phyloP scores from a whole-genome alignment of 2,113 vertebrate genomes.

The Malurus elegans region DNA sequence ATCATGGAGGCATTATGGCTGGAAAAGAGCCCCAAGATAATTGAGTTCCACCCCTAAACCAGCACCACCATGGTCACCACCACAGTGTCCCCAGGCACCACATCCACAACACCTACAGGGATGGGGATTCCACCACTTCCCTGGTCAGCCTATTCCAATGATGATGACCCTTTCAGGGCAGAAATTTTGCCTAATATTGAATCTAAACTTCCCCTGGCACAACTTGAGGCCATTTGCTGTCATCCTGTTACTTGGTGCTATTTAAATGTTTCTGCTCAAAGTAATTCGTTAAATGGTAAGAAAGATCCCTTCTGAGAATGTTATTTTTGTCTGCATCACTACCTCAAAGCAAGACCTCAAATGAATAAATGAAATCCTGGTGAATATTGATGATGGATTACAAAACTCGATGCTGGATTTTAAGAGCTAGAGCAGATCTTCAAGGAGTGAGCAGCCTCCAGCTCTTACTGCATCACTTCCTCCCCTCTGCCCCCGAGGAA shows the following conservation, averaged over 20 bases:
- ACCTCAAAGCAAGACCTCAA: not conserved
- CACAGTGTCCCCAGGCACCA: not conserved
- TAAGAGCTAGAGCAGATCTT: not conserved
- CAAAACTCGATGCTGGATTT: not conserved
- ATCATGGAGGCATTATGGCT: not conserved
- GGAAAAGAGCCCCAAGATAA: not conserved
- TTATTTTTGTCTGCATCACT: not conserved
- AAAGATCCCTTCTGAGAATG: not conserved
- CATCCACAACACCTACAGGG: not conserved
- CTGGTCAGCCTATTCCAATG: not conserved
- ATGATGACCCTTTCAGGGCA: not conserved
- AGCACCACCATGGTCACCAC: not conserved
- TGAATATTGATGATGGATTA: not conserved
- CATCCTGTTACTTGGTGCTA: not conserved
- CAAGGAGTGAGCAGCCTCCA: not conserved
- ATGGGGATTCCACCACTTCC: not conserved
- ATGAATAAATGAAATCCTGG: not conserved
- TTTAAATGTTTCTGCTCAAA: not conserved
- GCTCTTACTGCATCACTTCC: not conserved
- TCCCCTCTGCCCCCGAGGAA: fast-evolving
- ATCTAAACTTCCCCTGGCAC: not conserved
- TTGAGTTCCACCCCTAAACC: not conserved
- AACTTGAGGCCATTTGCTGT: not conserved
- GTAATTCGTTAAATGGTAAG: not conserved
- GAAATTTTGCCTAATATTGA: not conserved